These are phyloP conservation scores for Thumatha senex DNA, from an alignment of 2,888 invertebrate genomes.

Conservation along the genomic window DNA sequence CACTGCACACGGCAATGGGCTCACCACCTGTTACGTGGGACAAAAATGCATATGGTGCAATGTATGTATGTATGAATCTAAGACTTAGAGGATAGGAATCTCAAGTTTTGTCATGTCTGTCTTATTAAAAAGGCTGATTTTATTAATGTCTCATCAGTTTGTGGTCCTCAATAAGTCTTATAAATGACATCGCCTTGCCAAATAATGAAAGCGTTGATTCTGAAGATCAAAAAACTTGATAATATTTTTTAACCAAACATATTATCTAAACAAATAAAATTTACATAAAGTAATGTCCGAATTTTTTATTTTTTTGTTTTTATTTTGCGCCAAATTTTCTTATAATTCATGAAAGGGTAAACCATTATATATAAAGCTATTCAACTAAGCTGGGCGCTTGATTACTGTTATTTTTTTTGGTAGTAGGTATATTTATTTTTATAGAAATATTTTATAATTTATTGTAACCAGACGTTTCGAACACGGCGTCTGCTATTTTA, in stretches of 20 bases:
- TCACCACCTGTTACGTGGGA: no score
- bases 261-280: constrained; percentile 22
- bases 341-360: constrained; percentile 26
- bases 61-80: background rate
- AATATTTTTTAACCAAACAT: constrained; percentile 21
- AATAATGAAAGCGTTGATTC: no score
- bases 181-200: no score
- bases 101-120: no score
- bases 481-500: no score
- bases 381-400: constrained; percentile 14
- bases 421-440: no score
- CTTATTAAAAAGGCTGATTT: no score
- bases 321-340: constrained; percentile 29
- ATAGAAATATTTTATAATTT: no score
- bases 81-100: no score
- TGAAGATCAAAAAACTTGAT: no score
- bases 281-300: constrained; percentile 21
- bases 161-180: background rate
- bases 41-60: no score
- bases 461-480: background rate
- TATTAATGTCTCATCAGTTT: background rate
- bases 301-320: constrained; percentile 26
- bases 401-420: background rate
- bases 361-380: constrained; percentile 15
- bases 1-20: no score